Percentiles rank a stretch among this genome's conserved stretches.
These are phyloP conservation scores for Struthidea cinerea DNA, from an alignment of 2,113 vertebrate genomes.

Conservation along the genomic window DNA sequence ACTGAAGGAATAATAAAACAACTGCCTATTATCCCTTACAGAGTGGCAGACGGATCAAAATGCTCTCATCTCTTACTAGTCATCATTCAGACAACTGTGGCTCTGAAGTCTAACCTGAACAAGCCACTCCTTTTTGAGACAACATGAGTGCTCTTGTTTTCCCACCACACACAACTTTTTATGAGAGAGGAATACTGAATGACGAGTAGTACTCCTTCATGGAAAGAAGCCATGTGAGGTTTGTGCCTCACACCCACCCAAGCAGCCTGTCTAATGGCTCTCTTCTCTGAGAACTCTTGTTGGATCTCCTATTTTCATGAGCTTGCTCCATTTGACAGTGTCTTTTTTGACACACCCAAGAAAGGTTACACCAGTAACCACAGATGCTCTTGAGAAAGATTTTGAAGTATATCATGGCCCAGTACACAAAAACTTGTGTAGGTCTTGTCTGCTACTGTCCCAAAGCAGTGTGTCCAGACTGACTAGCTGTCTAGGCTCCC, in stretches of 20 bases:
- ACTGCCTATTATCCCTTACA: background rate
- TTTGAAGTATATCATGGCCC: background rate
- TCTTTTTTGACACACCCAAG: background rate
- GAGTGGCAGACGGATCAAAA: background rate
- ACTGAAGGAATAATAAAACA: slow-evolving; percentile 32
- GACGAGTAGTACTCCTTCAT: background rate
- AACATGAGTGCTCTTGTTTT: background rate
- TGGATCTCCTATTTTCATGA: background rate
- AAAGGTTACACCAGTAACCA: background rate
- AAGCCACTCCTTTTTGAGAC: background rate
- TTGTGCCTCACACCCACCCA: background rate
- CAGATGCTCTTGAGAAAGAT: background rate
- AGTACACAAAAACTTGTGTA: background rate
- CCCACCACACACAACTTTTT: background rate
- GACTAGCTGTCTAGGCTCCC: background rate
- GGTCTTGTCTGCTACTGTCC: background rate
- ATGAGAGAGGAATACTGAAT: background rate
- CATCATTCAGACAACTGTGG: background rate
- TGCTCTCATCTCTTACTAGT: background rate
- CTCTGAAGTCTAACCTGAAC: background rate
- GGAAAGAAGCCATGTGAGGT: background rate
- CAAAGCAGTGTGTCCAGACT: background rate
- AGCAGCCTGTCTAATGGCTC: background rate
- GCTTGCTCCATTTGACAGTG: background rate
- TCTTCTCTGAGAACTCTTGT: background rate